Conservation (phyloP, 2,797 vertebrate species). For the Pagetopsis macropterus region DNA sequence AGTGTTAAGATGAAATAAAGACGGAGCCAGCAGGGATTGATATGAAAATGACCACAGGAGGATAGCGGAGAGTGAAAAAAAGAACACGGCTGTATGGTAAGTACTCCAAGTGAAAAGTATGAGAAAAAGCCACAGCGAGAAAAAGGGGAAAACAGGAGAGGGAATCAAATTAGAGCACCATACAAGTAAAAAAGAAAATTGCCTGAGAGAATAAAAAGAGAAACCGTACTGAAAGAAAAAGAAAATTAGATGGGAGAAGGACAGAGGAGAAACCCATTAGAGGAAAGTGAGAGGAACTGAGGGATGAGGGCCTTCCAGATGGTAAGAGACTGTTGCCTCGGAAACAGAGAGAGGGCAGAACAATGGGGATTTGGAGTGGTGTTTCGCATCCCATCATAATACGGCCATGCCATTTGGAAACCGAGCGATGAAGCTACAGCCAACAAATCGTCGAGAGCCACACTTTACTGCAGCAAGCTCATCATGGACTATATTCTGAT, state of each 20-base stretch:
- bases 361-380: constrained; percentile 83
- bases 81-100: constrained; percentile 22
- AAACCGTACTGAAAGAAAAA: constrained; percentile 25
- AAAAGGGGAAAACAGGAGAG: constrained; percentile 10
- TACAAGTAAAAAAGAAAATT: constrained; percentile 1
- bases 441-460: constrained; percentile 37
- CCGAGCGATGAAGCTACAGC: constrained; percentile 34
- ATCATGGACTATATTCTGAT: constrained; percentile 26
- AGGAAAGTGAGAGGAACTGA: constrained; percentile 72
- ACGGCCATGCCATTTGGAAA: constrained; percentile 69
- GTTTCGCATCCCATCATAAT: constrained; percentile 74
- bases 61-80: constrained; percentile 26
- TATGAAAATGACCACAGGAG: constrained; percentile 28
- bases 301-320: constrained; percentile 82
- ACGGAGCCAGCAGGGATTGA: constrained; percentile 9
- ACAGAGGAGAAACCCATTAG: constrained; percentile 69
- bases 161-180: constrained; percentile 24
- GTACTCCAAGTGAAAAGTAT: constrained; percentile 32
- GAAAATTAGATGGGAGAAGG: constrained; percentile 39
- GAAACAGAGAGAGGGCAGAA: constrained; percentile 84
- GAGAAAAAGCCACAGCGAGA: constrained; percentile 3
- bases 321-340: constrained; percentile 83
- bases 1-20: constrained; percentile 3
- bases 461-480: constrained; percentile 33
- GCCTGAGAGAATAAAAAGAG: constrained; percentile 24